A percentile compares a stretch with the other conserved stretches of the same genome.
These are phyloP conservation scores for Capricornis sumatraensis DNA, from an alignment of 2,113 vertebrate genomes.

Conservation along the genomic window DNA sequence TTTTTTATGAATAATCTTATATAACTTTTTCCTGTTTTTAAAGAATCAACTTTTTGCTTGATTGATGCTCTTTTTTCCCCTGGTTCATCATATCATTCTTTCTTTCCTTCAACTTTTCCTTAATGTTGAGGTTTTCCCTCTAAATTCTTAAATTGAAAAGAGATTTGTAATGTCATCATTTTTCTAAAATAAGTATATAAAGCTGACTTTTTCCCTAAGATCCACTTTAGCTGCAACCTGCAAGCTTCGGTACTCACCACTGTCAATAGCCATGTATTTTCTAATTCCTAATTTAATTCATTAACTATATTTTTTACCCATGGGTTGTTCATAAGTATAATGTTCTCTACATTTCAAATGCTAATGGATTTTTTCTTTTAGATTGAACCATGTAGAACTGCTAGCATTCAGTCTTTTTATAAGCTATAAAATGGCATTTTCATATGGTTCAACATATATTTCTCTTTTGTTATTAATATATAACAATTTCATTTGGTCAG, in stretches of 20 bases:
- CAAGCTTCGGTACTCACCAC: too few relatives aligned
- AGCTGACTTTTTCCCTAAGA: too few relatives aligned
- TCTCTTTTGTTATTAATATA: not conserved
- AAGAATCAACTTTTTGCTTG: not conserved
- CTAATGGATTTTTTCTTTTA: not conserved
- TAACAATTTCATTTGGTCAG: not conserved
- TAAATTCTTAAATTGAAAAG: not conserved
- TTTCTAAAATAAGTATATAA: too few relatives aligned
- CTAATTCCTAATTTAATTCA: not conserved
- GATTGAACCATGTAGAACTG: rapidly evolving
- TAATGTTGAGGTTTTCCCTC: rapidly evolving
- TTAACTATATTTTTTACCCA: not conserved
- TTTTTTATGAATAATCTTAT: not conserved
- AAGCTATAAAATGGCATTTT: rapidly evolving
- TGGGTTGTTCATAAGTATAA: not conserved
- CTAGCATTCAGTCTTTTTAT: not conserved
- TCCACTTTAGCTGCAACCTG: too few relatives aligned
- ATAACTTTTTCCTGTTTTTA: not conserved
- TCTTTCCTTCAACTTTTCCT: not conserved
- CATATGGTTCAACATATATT: not conserved
- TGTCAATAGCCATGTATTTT: too few relatives aligned
- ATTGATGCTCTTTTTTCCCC: rapidly evolving
- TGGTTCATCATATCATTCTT: not conserved
- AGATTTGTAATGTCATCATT: too few relatives aligned
- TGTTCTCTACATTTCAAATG: not conserved